Conservation (phyloP, 2,797 vertebrate species). For the Sebastes umbrosus region DNA sequence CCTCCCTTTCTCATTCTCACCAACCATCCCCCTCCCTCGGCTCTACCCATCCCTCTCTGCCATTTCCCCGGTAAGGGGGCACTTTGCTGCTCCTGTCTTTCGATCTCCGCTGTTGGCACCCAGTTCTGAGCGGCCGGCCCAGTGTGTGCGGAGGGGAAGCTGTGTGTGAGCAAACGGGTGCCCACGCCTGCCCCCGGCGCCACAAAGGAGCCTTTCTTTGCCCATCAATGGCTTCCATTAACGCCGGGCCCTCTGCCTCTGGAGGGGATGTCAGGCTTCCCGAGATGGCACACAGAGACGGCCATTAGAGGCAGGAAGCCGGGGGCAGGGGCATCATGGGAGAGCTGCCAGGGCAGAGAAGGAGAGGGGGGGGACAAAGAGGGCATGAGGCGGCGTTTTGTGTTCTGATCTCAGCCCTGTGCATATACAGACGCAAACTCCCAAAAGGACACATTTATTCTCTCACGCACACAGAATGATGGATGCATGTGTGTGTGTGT, state of each 20-base stretch:
- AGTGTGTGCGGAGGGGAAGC: conserved; percentile 78
- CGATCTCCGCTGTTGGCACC: conserved; percentile 84
- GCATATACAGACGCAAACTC: conserved; percentile 46
- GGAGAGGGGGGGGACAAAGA: conserved; percentile 40
- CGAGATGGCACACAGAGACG: conserved; percentile 83
- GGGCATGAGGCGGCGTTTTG: conserved; percentile 70
- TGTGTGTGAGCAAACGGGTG: conserved; percentile 84
- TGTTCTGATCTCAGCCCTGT: conserved; percentile 43
- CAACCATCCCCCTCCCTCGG: conserved; percentile 6
- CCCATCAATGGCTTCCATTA: conserved; percentile 85
- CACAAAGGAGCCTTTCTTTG: conserved; percentile 84
- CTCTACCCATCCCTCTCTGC: conserved; percentile 67
- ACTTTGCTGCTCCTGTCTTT: conserved; percentile 81
- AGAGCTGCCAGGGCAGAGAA: conserved; percentile 65
- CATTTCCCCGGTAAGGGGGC: conserved; percentile 75
- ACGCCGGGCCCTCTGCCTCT: conserved; percentile 75
- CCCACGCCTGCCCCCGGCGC: conserved; percentile 77
- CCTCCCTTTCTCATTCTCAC: conserved; percentile 39
- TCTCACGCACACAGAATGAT: conserved; percentile 14
- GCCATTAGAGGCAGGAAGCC: conserved; percentile 85
- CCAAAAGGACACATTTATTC: conserved; percentile 61
- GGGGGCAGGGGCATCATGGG: conserved; percentile 76
- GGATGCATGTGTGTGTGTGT: not conserved
- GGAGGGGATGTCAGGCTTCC: conserved; percentile 83
- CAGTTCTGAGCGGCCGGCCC: conserved; percentile 77